A percentile compares a stretch with the other conserved stretches of the same genome.
Conservation (phyloP, 2,888 invertebrate genomes). For the Orthosia cruda region DNA sequence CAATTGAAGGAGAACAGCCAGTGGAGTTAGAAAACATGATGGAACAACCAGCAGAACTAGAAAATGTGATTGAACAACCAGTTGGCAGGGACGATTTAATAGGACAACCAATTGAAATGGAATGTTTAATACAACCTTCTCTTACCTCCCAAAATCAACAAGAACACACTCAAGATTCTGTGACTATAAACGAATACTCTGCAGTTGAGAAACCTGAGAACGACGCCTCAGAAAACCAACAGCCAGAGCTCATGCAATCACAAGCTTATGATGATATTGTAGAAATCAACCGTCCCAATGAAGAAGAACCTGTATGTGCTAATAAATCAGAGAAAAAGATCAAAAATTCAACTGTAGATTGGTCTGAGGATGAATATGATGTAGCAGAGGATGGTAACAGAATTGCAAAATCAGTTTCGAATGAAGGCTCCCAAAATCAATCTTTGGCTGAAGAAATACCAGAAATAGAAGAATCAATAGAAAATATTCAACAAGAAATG, state of each 20-base stretch:
- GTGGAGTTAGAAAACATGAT: slow-evolving; percentile 20
- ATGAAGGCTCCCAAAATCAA: slow-evolving; percentile 17
- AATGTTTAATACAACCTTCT: slow-evolving; percentile 31
- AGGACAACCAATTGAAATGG: slow-evolving; percentile 30
- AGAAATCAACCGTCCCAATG: slow-evolving; percentile 43
- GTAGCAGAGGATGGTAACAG: slow-evolving; percentile 45
- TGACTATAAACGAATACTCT: slow-evolving; percentile 34
- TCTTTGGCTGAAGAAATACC: slow-evolving; percentile 42
- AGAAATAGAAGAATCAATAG: slow-evolving; percentile 87
- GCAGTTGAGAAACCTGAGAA: slow-evolving; percentile 37
- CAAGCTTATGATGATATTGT: slow-evolving; percentile 67
- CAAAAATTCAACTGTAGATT: slow-evolving; percentile 82
- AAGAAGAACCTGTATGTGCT: slow-evolving; percentile 49
- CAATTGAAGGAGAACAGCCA: slow-evolving; percentile 15
- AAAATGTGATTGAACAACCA: slow-evolving; percentile 25
- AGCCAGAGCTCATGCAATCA: slow-evolving; percentile 53
- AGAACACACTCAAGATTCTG: slow-evolving; percentile 33
- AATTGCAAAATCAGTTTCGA: slow-evolving; percentile 21
- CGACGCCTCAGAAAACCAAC: slow-evolving; percentile 33
- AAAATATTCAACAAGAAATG: slow-evolving; percentile 89
- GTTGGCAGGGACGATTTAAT: slow-evolving; percentile 14
- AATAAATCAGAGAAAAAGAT: slow-evolving; percentile 76
- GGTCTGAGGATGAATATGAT: slow-evolving; percentile 86
- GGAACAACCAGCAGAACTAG: slow-evolving; percentile 25
- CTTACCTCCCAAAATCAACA: slow-evolving; percentile 21